Evolutionary conservation across 2,797 vertebrate species (phyloP), one percentile per base, ranked within the genome.

Genomic region (Ataeniobius toweri): DNA sequence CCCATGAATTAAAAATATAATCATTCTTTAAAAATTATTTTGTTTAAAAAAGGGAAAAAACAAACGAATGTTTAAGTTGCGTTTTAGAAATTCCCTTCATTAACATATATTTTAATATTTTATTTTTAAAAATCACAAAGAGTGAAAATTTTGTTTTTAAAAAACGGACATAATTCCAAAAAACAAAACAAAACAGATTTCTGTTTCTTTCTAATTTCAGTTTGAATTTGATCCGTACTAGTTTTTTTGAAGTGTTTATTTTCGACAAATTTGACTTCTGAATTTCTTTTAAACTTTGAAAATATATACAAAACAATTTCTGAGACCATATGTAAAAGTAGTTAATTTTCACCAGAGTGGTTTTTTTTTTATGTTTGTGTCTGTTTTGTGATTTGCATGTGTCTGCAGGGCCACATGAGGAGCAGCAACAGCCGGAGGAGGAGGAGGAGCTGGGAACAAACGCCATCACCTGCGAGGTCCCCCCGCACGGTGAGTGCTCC

Each of bases 321-420:
- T 24, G 53, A 55, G 53, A 48, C 65, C 3, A 70, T 24, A 63
- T 48, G 20, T 51, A 76, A 41, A 48, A 70, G 16, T 1, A 41
- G 48, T 31, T 70, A 0, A 16, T 73, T 79, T 85, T 82, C 86
- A 82, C 80, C 16, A 14, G 14, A 58, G 67, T 69, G 70, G 12
- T 59, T 58, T 74, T 77, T 3, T 39, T 16, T 61, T 28, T 2
- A 24, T 65, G 18, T 63, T 31, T 28, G 16, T 51, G 75, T 39
- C 1, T 72, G 50, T 26, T n/a, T 26, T 71, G 36, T 69, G 55
- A 85, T 90, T 88, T 84, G 84, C 89, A 85, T 85, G 89, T 88
- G 83, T 90, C 56, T 28, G 41, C 51, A 22, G 76, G 63, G 48
- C 50, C 67, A 13, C 65, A 31, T 20, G 41, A 48, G 70, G 59